Evolutionary conservation across 37 sponge, comb jelly and placozoan genomes (phyloP), one percentile per base, ranked within the genome.

Genomic region (Chondrosia reniformis): DNA sequence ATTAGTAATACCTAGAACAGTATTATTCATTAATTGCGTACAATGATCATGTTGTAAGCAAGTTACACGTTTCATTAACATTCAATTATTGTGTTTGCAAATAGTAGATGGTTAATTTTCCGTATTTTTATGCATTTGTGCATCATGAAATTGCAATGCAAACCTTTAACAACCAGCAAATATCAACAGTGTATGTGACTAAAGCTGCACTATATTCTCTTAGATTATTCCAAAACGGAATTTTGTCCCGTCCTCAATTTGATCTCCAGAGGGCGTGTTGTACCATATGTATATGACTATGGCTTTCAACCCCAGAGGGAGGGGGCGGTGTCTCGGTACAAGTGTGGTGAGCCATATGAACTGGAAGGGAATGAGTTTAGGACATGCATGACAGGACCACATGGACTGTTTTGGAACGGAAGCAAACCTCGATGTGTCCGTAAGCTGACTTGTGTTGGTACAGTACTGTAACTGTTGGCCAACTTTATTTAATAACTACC

Each of bases 151-250:
- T n/a, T n/a, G n/a, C n/a, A n/a, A n/a, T n/a, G n/a, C n/a, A n/a
- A n/a, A n/a, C n/a, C n/a, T n/a, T n/a, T n/a, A n/a, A n/a, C n/a
- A n/a, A n/a, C n/a, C n/a, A n/a, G n/a, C n/a, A n/a, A n/a, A n/a
- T n/a, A n/a, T n/a, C n/a, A n/a, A n/a, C n/a, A n/a, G n/a, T n/a
- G n/a, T n/a, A n/a, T n/a, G n/a, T n/a, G n/a, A n/a, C n/a, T n/a
- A n/a, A n/a, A n/a, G n/a, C n/a, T n/a, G n/a, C n/a, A n/a, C n/a
- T n/a, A n/a, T n/a, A n/a, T n/a, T n/a, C n/a, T n/a, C n/a, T n/a
- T 44, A 69, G 72, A 69, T 6, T 69, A 69, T 6, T 69, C 72
- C 43, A 69, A 69, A 6, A 44, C 39, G 39, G 72, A 44, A 19
- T 69, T 43, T 25, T 69, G 72, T 39, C 72, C 72, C n/a, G n/a